Percentiles rank a stretch among this genome's conserved stretches.
These are phyloP conservation scores for Mustela lutreola DNA, from an alignment of 2,113 vertebrate species.

Conservation along the genomic window DNA sequence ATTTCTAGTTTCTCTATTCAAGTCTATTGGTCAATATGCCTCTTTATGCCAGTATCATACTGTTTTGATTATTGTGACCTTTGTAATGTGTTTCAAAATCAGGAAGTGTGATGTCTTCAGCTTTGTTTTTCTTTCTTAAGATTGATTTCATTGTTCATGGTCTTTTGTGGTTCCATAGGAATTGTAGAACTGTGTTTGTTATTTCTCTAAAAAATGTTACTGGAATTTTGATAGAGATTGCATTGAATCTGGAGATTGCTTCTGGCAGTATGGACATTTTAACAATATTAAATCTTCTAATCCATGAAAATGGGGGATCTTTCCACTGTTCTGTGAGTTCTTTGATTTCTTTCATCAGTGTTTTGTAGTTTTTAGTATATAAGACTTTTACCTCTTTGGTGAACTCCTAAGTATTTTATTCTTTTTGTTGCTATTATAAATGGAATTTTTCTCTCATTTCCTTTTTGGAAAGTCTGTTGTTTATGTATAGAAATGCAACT, in stretches of 20 bases:
- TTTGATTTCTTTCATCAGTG: neutral
- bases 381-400: neutral
- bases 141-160: neutral
- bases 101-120: neutral
- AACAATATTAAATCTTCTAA: neutral
- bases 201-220: neutral
- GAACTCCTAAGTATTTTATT: neutral
- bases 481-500: neutral
- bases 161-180: neutral
- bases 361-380: neutral
- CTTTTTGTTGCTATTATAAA: neutral
- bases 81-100: neutral
- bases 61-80: neutral
- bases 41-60: neutral
- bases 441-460: neutral
- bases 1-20: neutral
- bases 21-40: neutral
- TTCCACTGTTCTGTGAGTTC: neutral
- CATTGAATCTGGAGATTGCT: neutral
- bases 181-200: neutral
- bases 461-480: neutral
- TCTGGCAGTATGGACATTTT: neutral
- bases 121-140: neutral
- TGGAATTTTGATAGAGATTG: neutral
- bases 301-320: neutral